A percentile compares a stretch with the other conserved stretches of the same genome.
phyloP scores from a whole-genome alignment of 1,140 invertebrate species.

The Drosophila lacteicornis region DNA sequence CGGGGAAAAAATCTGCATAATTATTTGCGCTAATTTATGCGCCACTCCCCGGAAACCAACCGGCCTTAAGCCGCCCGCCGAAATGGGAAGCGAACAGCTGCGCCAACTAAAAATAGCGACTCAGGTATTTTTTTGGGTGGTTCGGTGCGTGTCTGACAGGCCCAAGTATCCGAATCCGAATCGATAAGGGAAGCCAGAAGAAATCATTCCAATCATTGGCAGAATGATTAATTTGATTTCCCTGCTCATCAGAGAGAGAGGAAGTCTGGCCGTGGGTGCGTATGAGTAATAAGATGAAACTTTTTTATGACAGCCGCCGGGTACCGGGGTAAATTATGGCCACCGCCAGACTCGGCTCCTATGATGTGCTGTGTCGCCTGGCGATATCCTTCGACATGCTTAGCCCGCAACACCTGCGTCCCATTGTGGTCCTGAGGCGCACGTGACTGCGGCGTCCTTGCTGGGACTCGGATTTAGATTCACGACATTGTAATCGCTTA shows the following conservation, averaged over 20 bases:
- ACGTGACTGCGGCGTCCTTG: constrained; percentile 57
- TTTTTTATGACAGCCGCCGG: constrained; percentile 62
- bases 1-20: constrained; percentile 43
- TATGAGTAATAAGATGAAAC: constrained; percentile 66
- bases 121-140: constrained; percentile 17
- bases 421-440: constrained; percentile 23
- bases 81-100: constrained; percentile 46
- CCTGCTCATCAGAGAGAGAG: constrained; percentile 17
- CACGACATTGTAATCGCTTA: constrained; percentile 51
- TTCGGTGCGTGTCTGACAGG: constrained; percentile 24
- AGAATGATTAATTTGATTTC: constrained; percentile 73
- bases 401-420: constrained; percentile 44
- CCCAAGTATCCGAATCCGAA: constrained; percentile 31
- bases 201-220: constrained; percentile 58
- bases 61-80: neutral
- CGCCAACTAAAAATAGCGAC: constrained; percentile 30
- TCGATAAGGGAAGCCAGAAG: constrained; percentile 32
- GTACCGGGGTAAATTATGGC: constrained; percentile 55
- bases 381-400: constrained; percentile 1
- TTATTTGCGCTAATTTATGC: constrained; percentile 62
- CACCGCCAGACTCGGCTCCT: constrained; percentile 18
- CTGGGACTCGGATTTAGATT: constrained; percentile 33
- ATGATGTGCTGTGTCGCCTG: constrained; percentile 34
- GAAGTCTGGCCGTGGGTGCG: constrained; percentile 16
- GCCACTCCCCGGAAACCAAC: constrained; percentile 6